phyloP scores from a whole-genome alignment of 2,888 invertebrate species.

The Galeruca laticollis region DNA sequence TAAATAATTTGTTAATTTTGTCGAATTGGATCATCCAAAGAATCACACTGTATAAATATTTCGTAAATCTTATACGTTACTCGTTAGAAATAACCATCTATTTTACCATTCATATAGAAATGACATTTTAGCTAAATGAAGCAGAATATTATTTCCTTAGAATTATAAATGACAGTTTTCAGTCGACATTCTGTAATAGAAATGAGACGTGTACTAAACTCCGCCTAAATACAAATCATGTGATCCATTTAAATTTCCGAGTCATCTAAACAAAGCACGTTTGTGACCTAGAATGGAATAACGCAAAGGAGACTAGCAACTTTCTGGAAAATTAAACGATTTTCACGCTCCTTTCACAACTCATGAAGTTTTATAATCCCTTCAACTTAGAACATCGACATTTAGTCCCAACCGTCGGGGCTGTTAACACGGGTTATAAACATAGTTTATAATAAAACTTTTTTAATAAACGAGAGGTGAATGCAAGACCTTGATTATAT shows the following conservation, averaged over 20 bases:
- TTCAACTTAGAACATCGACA: constrained; percentile 17
- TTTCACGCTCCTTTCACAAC: constrained; percentile 21
- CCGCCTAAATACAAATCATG: not conserved
- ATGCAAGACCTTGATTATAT: too few species aligned
- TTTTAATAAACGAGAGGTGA: too few species aligned
- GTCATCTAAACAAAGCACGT: constrained; percentile 7
- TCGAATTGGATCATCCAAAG: too few species aligned
- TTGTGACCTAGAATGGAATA: constrained; percentile 4
- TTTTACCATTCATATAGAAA: not conserved
- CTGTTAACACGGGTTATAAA: not conserved
- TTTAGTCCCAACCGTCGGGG: constrained; percentile 7
- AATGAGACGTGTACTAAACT: constrained; percentile 1
- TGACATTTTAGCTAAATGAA: not conserved
- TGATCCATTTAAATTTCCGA: constrained; percentile 6
- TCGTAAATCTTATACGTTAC: too few species aligned
- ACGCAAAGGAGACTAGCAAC: not conserved
- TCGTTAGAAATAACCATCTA: not conserved
- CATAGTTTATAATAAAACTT: not conserved
- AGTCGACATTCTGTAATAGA: not conserved
- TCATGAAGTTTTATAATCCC: constrained; percentile 32
- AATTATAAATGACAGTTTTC: not conserved
- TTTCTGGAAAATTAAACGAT: constrained; percentile 32
- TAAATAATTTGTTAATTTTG: too few species aligned
- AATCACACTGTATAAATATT: too few species aligned
- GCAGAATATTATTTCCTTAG: not conserved